phyloP scores from a whole-genome alignment of 2,113 vertebrate species.

The Festucalex cinctus region DNA sequence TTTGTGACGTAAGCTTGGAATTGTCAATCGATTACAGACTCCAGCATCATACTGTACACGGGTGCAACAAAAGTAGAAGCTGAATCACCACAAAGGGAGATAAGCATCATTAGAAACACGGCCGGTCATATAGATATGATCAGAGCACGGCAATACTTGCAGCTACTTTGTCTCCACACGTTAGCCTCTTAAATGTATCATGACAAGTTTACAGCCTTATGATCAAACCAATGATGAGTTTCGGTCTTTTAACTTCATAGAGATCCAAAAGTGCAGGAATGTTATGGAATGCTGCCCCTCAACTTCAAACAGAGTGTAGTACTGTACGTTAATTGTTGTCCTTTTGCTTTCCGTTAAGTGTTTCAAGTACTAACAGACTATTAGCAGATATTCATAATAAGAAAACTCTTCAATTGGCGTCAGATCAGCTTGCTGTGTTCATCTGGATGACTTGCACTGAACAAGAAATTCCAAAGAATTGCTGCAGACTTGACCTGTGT shows the following conservation, averaged over 20 bases:
- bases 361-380: slow-evolving; percentile 1
- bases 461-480: slow-evolving; percentile 25
- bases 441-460: neutral
- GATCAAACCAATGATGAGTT: slow-evolving; percentile 56
- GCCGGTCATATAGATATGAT: slow-evolving; percentile 67
- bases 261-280: slow-evolving; percentile 25
- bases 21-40: neutral
- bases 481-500: slow-evolving; percentile 27
- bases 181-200: slow-evolving; percentile 51
- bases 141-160: slow-evolving; percentile 52
- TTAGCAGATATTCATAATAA: neutral
- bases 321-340: neutral
- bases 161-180: slow-evolving; percentile 47
- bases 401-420: neutral
- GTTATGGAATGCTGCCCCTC: slow-evolving; percentile 36
- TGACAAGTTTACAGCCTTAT: slow-evolving; percentile 57
- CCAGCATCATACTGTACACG: slow-evolving; percentile 3
- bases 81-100: slow-evolving; percentile 32
- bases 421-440: neutral
- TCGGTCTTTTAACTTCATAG: slow-evolving; percentile 24
- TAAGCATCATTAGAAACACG: slow-evolving; percentile 48
- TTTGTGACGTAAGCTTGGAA: no score
- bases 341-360: slow-evolving; percentile 14
- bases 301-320: neutral
- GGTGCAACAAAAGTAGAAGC: slow-evolving; percentile 2